phyloP scores from a whole-genome alignment of 2,797 vertebrate species.

The Margarornis squamiger region DNA sequence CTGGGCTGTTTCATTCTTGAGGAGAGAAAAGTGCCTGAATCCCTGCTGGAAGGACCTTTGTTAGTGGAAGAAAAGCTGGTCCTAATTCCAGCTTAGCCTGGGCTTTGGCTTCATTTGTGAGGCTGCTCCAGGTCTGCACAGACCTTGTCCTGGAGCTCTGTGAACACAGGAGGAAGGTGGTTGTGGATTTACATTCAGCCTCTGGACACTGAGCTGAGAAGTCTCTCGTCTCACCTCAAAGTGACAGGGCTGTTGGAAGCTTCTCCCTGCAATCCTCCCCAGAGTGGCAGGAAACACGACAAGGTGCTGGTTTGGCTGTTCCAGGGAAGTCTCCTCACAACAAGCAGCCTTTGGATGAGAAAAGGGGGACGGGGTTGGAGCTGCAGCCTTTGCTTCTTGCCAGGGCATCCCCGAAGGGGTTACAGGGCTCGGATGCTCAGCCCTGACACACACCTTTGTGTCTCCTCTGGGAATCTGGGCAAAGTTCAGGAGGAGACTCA shows the following conservation, averaged over 20 bases:
- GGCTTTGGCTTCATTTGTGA: background rate
- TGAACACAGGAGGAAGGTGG: too few relatives aligned
- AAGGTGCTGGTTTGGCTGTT: background rate
- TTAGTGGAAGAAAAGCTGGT: background rate
- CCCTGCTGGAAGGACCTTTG: background rate
- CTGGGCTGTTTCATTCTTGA: background rate
- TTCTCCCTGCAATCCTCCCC: background rate
- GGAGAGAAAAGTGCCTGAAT: background rate
- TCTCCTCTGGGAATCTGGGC: background rate
- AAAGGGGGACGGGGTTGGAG: accelerated
- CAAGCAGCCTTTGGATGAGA: accelerated
- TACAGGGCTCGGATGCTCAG: background rate
- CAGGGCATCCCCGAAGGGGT: background rate
- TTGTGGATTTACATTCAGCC: background rate
- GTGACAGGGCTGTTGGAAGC: background rate
- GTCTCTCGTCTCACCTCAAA: background rate
- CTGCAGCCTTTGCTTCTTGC: background rate
- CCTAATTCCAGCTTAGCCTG: too few relatives aligned
- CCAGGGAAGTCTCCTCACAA: background rate
- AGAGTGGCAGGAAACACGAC: background rate
- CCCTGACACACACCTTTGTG: accelerated
- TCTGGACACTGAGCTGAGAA: background rate
- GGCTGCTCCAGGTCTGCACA: background rate
- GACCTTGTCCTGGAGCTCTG: background rate
- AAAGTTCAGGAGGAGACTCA: conserved; percentile 54